Evolutionary conservation across 1,140 invertebrate species (phyloP).

Genomic region (Epicauta chinensis): DNA sequence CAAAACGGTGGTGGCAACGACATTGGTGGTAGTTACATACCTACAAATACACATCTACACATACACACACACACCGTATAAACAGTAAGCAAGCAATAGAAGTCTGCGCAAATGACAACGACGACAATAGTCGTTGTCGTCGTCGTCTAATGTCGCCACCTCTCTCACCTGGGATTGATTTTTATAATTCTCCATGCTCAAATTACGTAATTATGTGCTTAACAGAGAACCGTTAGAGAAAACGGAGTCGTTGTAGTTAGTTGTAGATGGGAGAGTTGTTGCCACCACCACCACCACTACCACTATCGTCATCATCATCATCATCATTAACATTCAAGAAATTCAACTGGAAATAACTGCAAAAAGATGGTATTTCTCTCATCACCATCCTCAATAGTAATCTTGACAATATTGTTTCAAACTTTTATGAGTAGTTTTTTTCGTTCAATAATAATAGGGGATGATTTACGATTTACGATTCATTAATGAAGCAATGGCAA

Average conservation of each 20-base stretch:
- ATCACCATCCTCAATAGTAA: background rate
- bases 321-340: background rate
- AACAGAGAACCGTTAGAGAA: background rate
- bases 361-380: background rate
- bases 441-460: no score
- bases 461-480: background rate
- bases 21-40: background rate
- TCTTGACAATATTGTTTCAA: background rate
- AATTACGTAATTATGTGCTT: constrained; percentile 25
- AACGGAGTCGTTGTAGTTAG: no score
- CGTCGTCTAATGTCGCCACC: constrained; percentile 7
- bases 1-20: constrained; percentile 8
- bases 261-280: no score
- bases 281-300: background rate
- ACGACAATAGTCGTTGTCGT: no score
- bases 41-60: background rate
- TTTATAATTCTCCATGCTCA: constrained; percentile 24
- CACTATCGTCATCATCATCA: background rate
- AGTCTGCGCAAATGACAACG: constrained; percentile 10
- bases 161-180: constrained; percentile 26
- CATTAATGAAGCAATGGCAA: constrained; percentile 3
- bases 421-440: no score
- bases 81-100: background rate
- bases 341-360: background rate
- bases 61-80: no score